Evolutionary conservation across 2,113 vertebrate genomes (phyloP), one percentile per base, ranked within the genome.

Genomic region (Zosterops pallidus): DNA sequence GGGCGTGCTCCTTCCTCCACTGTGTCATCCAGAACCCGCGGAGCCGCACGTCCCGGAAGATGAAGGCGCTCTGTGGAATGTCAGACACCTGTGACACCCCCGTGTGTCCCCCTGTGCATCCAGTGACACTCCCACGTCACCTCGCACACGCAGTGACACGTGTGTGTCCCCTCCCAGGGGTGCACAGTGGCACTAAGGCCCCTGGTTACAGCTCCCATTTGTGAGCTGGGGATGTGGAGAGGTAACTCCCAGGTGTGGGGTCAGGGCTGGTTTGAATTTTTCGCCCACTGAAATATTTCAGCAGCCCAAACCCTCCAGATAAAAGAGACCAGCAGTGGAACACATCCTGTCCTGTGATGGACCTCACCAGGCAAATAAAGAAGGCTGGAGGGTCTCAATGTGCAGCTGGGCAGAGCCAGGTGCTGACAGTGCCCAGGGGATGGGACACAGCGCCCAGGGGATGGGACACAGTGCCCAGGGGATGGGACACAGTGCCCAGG

Each of bases 1-100:
- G 97, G 1, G 93, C 94, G 0, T 99, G 98, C 28, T 98, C 97
- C 91, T 94, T 98, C 91, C 98, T 99, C 99, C 99, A 99, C 83
- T 98, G 98, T 2, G 99, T 99, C 91, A 99, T 97, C 99, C 99
- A 99, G 97, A 99, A 99, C 18, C 99, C 99, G 1, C 98, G 97
- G 69, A 99, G 96, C 86, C 97, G 98, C 84, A 99, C 91, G 42
- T 99, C 98, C 86, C 98, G 99, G 94, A 99, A 99, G 94, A 99
- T 99, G 79, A 99, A 98, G 4, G 98, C 98, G 4, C 99, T 99
- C 99, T 99, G 97, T 5, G 39, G 93, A 62, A 69, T 5, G 4
- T 6, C 2, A 4, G 10, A 80, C 39, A 65, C 15, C 26, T 1
- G 0, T 26, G 50, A 67, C 42, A 42, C 21, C 8, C 9, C 12